Percentiles rank a stretch among this genome's conserved stretches.
These are phyloP conservation scores for Schrankia costaestrigalis DNA, from an alignment of 2,888 invertebrate genomes.

Conservation along the genomic window DNA sequence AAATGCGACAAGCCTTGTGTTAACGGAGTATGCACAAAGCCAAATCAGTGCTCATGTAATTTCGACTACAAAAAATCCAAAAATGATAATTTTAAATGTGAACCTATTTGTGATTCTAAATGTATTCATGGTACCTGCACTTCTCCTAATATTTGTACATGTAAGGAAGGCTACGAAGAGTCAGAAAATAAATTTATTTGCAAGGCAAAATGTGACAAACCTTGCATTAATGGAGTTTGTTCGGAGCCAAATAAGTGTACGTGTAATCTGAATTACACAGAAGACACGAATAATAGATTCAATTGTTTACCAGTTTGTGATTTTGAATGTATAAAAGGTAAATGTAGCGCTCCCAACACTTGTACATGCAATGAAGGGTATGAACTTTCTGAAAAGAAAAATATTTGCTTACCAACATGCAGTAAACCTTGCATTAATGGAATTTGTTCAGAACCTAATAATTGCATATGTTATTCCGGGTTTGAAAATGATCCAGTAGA, in stretches of 20 bases:
- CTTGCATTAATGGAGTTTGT: constrained; percentile 36
- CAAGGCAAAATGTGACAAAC: constrained; percentile 32
- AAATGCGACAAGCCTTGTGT: constrained; percentile 1
- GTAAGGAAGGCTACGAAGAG: not conserved
- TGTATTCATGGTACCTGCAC: not conserved
- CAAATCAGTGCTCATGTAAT: not conserved
- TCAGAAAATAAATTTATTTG: not conserved
- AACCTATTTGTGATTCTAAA: not conserved
- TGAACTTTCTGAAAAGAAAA: not conserved
- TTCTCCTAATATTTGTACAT: not conserved
- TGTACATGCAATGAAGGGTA: constrained; percentile 25
- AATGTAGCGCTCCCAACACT: constrained; percentile 20
- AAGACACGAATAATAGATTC: constrained; percentile 25
- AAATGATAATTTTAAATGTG: not conserved
- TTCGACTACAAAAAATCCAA: not conserved
- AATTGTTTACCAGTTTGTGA: not conserved
- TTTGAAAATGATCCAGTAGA: constrained; percentile 7
- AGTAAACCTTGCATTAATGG: constrained; percentile 4
- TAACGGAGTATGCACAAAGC: not conserved
- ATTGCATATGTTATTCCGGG: constrained; percentile 8
- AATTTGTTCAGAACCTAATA: constrained; percentile 2
- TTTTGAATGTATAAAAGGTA: constrained; percentile 21
- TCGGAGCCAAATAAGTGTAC: not conserved
- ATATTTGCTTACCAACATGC: constrained; percentile 14
- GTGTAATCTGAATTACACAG: not conserved